Evolutionary conservation across 2,888 invertebrate species (phyloP), one percentile per base, ranked within the genome.

Genomic region (Xestoiulus laeticollis): DNA sequence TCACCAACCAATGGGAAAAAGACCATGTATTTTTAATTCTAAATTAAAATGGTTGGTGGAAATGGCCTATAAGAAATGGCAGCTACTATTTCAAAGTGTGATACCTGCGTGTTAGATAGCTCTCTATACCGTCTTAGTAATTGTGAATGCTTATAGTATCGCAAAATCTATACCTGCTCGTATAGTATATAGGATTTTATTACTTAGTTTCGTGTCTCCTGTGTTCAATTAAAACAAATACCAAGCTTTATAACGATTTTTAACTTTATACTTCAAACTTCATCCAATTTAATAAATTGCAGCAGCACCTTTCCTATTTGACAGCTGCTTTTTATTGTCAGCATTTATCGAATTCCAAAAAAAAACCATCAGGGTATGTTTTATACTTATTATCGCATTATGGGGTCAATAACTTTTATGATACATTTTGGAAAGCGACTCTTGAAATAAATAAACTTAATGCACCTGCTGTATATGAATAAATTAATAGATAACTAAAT

Each of bases 41-140:
- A 32, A 16, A 16, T 78, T 30, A 78, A 78, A 38, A 78, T 30
- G 78, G 78, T 78, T 78, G 78, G 78, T 30, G 78, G 78, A 78
- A 78, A 78, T 78, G 78, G 78, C 30, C 1, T 0, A 30, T 78
- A 32, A 30, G 38, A 78, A 32, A 26, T 78, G 78, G 78, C 78
- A 78, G 78, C 78, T 78, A 78, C 78, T 78, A 78, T 78, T 78
- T 78, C 14, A 12, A 78, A 30, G 78, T 78, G 78, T 78, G 78
- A 78, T 78, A 78, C 78, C 78, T 78, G 78, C 78, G 78, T 78
- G 78, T 78, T 78, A 78, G 78, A 26, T 68, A 26, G 26, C 26
- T 68, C 10, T 68, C 26, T 30, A 26, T 78, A 78, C 5, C 38
- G 5, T 38, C 30, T 78, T 30, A 78, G 30, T 30, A 78, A 78